Base-by-base conservation (phyloP, 2,113 vertebrate species). In the Sphyrna mokarran region DNA sequence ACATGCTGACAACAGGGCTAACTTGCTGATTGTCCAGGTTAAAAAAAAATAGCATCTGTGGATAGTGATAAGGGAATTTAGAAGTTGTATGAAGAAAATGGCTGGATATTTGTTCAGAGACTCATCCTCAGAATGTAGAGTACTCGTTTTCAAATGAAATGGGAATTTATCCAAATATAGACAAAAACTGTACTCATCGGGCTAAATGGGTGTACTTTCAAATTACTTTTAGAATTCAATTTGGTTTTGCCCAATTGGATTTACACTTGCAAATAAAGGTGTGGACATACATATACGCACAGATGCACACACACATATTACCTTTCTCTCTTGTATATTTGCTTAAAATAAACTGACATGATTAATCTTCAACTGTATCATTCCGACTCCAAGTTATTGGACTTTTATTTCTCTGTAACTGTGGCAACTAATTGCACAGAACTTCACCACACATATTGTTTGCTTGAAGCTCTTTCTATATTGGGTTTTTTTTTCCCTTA, bases 401-500 rank as follows among this genome's bases (percentile, higher is more conserved):
- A 48, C 37, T 70, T 94, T 13, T 40, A 48, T 37, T 72, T 54
- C 69, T 48, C 40, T 95, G 94, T 54, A 76, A 72, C 94, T 29
- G 70, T 95, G 69, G 94, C 94, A 95, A 95, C 69, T 95, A 72
- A 70, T 95, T 48, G 94, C 37, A 43, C 69, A 95, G 68, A 54
- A 48, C 43, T 48, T 23, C 37, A 70, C 94, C 40, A 48, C 94
- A 76, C 37, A 54, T 95, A 95, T 72, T 95, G 94, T 76, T 95
- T 95, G 94, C 69, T 95, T 16, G 37, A 72, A 95, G 94, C 94
- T 23, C 7, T 95, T 43, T 95, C 72, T 95, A 95, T 72, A 95
- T 72, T 95, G 13, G 5, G 40, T 54, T 70, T 54, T 72, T 54
- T 70, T 54, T 72, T 72, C 26, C 11, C 40, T 76, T 33, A 14